Evolutionary conservation across 2,113 vertebrate genomes (phyloP).

Genomic region (Alligator mississippiensis): DNA sequence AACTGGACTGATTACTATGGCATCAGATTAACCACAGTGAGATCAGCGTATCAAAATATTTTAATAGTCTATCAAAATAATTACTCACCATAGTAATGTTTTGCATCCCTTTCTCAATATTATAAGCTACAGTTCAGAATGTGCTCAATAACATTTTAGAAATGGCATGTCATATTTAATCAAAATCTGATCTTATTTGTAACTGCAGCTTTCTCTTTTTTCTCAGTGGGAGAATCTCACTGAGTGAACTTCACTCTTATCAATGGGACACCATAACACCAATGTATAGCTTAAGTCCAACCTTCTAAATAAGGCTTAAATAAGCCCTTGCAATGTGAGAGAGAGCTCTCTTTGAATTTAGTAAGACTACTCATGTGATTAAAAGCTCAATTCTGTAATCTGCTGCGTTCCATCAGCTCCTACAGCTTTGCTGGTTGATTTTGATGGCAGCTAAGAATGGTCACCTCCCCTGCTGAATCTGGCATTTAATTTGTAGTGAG

Average conservation of each 20-base stretch:
- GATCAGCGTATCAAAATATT: background rate
- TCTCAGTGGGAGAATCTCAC: background rate
- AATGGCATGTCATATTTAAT: background rate
- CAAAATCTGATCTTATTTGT: background rate
- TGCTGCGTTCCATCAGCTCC: background rate
- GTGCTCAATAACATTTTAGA: accelerated
- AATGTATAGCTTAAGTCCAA: background rate
- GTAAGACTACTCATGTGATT: background rate
- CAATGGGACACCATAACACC: background rate
- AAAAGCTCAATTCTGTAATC: background rate
- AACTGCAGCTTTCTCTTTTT: background rate
- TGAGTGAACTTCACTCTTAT: background rate
- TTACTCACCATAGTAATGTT: background rate
- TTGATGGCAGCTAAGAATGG: background rate
- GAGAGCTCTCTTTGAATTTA: background rate
- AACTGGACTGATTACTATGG: accelerated
- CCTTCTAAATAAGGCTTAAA: background rate
- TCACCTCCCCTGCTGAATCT: background rate
- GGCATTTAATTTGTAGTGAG: background rate
- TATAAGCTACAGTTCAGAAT: background rate
- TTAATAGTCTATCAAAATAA: background rate
- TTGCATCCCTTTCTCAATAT: background rate
- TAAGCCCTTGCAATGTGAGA: background rate
- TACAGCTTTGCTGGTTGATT: background rate
- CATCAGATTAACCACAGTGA: background rate